phyloP scores from a whole-genome alignment of 2,888 invertebrate genomes.

The Ypsolopha scabrella region DNA sequence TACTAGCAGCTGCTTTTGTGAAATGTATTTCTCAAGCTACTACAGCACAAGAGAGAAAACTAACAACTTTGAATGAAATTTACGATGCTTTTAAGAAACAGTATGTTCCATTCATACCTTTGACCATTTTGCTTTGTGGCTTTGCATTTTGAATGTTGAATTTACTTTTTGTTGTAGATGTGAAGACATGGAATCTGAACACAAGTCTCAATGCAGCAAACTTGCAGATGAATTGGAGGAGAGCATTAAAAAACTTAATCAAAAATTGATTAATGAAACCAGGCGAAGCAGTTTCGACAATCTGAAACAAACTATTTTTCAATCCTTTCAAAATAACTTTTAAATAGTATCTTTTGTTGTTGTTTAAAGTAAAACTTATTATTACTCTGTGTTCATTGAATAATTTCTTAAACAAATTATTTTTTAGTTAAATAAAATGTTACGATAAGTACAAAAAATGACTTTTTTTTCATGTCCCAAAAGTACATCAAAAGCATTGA shows the following conservation, averaged over 20 bases:
- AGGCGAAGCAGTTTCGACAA: slow-evolving; percentile 47
- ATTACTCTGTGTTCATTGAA: neutral
- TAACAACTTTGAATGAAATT: slow-evolving; percentile 40
- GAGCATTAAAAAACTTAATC: slow-evolving; percentile 41
- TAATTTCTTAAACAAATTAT: no score
- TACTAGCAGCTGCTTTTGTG: slow-evolving; percentile 34
- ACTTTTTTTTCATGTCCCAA: no score
- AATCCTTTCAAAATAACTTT: slow-evolving; percentile 50
- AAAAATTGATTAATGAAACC: slow-evolving; percentile 45
- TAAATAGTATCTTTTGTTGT: slow-evolving; percentile 13
- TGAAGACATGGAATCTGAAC: slow-evolving; percentile 38
- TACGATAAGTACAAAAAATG: no score
- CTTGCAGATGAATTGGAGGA: slow-evolving; percentile 43
- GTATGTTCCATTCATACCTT: slow-evolving; percentile 19
- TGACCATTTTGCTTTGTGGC: no score
- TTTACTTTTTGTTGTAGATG: slow-evolving; percentile 23
- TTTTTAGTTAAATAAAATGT: no score
- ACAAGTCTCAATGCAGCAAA: slow-evolving; percentile 35
- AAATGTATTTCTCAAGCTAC: slow-evolving; percentile 49
- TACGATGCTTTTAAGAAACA: slow-evolving; percentile 36
- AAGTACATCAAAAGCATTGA: no score
- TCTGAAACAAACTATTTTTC: slow-evolving; percentile 39
- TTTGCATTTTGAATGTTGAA: neutral
- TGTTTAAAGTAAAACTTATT: no score
- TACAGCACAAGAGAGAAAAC: slow-evolving; percentile 38